phyloP scores from a whole-genome alignment of 1,140 invertebrate genomes.

The Sarcophaga bullata region DNA sequence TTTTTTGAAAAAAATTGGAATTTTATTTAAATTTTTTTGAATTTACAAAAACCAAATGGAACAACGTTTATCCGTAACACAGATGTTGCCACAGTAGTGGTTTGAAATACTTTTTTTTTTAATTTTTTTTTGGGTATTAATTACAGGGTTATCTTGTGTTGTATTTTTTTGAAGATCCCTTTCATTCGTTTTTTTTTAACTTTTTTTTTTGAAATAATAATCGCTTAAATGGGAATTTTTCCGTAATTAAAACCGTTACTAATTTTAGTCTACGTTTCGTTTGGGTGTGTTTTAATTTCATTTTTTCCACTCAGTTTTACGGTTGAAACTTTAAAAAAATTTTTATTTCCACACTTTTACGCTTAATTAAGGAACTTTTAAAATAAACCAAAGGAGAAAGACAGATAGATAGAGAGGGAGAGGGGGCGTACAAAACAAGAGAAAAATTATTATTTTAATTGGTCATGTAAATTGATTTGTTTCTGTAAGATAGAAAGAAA shows the following conservation, averaged over 20 bases:
- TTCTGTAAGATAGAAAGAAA: not conserved
- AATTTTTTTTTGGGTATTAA: not conserved
- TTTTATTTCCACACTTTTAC: not conserved
- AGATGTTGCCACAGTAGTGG: too few species aligned
- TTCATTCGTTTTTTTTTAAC: not conserved
- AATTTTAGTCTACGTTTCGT: not conserved
- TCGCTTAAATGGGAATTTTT: not conserved
- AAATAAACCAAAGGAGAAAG: too few species aligned
- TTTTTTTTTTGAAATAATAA: not conserved
- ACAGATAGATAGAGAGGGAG: too few species aligned
- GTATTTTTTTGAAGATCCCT: not conserved
- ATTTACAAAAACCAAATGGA: too few species aligned
- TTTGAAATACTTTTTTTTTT: not conserved
- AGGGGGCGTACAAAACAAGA: too few species aligned
- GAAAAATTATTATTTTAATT: not conserved
- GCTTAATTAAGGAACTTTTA: conserved; percentile 6
- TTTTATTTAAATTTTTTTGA: too few species aligned
- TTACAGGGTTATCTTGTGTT: not conserved
- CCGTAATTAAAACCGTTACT: not conserved
- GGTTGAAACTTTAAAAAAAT: not conserved
- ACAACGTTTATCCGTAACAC: too few species aligned
- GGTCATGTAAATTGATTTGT: not conserved
- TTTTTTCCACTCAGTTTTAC: not conserved
- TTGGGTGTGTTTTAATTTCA: not conserved
- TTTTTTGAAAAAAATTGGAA: too few species aligned